Evolutionary conservation across 2,113 vertebrate genomes (phyloP).

Genomic region (Miniopterus natalensis): DNA sequence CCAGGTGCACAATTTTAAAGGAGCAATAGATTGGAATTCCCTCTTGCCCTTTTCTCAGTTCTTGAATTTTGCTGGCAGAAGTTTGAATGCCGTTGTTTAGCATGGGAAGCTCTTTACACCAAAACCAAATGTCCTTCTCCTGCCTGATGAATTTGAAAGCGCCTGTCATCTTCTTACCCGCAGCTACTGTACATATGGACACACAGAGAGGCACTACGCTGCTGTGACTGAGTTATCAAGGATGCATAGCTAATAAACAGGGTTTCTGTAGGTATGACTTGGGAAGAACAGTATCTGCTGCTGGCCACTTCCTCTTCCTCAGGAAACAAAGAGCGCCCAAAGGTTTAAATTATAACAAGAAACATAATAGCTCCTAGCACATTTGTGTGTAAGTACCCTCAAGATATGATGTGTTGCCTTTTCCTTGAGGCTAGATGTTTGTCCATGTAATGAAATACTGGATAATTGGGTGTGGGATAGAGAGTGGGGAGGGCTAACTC

Average conservation of each 20-base stretch:
- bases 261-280: neutral
- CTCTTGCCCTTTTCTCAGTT: conserved; percentile 31
- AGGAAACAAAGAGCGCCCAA: neutral
- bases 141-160: neutral
- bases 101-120: neutral
- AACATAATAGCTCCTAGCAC: neutral
- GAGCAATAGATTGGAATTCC: neutral
- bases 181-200: neutral
- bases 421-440: neutral
- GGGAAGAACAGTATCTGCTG: neutral
- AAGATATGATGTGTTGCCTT: neutral
- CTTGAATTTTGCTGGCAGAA: conserved; percentile 39
- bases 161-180: neutral
- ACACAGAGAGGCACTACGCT: neutral
- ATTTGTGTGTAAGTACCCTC: neutral
- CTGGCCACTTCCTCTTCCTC: neutral
- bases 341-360: conserved; percentile 10
- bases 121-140: conserved; percentile 11
- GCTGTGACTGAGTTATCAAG: neutral
- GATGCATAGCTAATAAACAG: neutral
- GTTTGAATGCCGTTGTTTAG: neutral
- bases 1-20: neutral
- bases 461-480: neutral
- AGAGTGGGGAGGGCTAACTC: neutral
- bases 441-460: neutral